These are phyloP conservation scores for Pentamera pediparva DNA, from an alignment of 53 echinoderm and acorn worm species.

Conservation along the genomic window DNA sequence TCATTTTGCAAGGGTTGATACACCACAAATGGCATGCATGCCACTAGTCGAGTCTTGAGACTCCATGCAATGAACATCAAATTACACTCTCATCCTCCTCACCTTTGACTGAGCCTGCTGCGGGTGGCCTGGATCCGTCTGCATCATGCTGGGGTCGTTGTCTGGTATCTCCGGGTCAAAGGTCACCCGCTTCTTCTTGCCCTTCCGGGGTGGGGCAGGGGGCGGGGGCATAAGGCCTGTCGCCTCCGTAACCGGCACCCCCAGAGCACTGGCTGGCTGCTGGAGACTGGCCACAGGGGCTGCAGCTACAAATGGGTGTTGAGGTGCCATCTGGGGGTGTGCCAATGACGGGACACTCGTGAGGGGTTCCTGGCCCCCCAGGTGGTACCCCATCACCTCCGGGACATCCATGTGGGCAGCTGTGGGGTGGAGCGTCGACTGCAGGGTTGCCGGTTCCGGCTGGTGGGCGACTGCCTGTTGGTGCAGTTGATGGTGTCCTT, in stretches of 20 bases:
- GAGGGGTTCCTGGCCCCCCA: background rate
- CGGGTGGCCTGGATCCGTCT: background rate
- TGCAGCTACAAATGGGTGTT: no score
- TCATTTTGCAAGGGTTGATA: no score
- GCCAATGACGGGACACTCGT: background rate
- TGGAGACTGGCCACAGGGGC: no score
- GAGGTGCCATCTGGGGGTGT: background rate
- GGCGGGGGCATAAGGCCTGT: conserved; percentile 31
- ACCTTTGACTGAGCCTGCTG: conserved; percentile 25
- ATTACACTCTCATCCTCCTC: background rate
- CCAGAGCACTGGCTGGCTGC: background rate
- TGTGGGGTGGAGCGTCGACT: background rate
- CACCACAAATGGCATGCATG: no score
- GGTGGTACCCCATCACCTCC: background rate
- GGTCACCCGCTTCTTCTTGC: conserved; percentile 27
- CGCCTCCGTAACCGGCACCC: background rate
- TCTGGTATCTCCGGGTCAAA: conserved; percentile 32
- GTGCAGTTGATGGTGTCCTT: background rate
- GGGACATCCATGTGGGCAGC: background rate
- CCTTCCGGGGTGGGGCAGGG: conserved; percentile 32
- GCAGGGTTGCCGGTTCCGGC: background rate
- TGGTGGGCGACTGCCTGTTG: background rate
- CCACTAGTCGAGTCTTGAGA: background rate
- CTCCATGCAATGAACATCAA: background rate
- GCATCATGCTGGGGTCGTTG: conserved; percentile 19